A percentile compares a stretch with the other conserved stretches of the same genome.
These are phyloP conservation scores for Sebastolobus alascanus DNA, from an alignment of 2,797 vertebrate species.

Conservation along the genomic window DNA sequence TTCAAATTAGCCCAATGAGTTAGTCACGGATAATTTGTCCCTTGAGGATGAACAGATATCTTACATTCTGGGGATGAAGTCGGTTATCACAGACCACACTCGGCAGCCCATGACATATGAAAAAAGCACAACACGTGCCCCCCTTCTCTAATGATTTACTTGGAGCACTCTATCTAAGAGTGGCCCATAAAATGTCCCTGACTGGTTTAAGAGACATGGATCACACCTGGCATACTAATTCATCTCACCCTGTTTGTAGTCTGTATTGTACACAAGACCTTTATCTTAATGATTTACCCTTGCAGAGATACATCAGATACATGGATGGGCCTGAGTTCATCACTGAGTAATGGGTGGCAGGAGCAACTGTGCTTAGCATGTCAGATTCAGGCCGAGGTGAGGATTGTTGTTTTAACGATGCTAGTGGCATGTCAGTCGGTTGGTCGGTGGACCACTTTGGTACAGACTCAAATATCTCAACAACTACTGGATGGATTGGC, in stretches of 20 bases:
- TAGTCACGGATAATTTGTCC: constrained; percentile 3
- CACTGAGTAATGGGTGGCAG: not conserved
- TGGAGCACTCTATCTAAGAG: constrained; percentile 6
- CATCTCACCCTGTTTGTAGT: constrained; percentile 23
- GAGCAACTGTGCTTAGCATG: not conserved
- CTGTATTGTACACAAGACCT: constrained; percentile 25
- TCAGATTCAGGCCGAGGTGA: not conserved
- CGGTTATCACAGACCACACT: not conserved
- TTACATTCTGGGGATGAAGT: constrained; percentile 17
- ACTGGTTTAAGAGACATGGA: constrained; percentile 44
- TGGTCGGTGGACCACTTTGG: not conserved
- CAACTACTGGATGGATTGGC: not conserved
- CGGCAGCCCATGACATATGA: constrained; percentile 13
- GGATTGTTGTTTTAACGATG: not conserved
- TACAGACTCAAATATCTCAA: not conserved
- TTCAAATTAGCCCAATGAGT: not conserved
- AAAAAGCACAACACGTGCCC: constrained; percentile 7
- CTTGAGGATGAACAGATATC: constrained; percentile 3
- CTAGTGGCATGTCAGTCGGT: not conserved
- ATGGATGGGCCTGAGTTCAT: constrained; percentile 8
- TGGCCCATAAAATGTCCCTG: constrained; percentile 41
- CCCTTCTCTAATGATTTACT: constrained; percentile 41
- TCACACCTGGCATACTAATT: constrained; percentile 51
- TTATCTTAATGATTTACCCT: constrained; percentile 40
- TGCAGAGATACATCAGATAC: constrained; percentile 2